Evolutionary conservation across 1,140 invertebrate genomes (phyloP).

Genomic region (Procambarus virginalis): DNA sequence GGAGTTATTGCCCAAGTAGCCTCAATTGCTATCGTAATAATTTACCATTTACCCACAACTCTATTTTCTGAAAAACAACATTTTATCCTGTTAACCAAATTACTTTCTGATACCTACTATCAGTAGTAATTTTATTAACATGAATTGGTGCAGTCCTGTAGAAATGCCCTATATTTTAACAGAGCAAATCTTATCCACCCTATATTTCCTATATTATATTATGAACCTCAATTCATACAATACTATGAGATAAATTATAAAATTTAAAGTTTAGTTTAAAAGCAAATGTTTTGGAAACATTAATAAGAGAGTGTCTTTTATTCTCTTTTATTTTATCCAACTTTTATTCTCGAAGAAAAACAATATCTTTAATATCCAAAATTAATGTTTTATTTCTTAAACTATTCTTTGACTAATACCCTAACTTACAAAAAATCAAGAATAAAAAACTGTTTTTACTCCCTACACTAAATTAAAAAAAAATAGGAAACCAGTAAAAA

Average conservation of each 20-base stretch:
- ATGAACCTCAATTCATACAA: not conserved
- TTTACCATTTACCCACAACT: not conserved
- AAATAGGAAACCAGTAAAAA: no score
- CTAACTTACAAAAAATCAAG: no score
- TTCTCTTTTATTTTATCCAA: no score
- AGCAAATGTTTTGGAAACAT: not conserved
- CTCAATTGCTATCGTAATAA: not conserved
- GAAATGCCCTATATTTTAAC: slow-evolving; percentile 77
- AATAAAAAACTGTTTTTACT: no score
- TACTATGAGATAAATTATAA: not conserved
- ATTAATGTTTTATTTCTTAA: no score
- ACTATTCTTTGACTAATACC: no score
- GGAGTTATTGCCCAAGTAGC: not conserved
- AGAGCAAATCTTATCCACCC: not conserved
- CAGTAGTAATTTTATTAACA: slow-evolving; percentile 78
- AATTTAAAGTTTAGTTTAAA: not conserved
- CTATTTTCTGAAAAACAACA: not conserved
- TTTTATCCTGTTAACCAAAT: slow-evolving; percentile 3
- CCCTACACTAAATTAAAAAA: no score
- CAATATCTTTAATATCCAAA: no score
- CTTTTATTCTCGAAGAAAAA: no score
- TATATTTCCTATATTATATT: not conserved
- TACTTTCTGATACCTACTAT: slow-evolving; percentile 73
- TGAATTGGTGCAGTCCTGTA: slow-evolving; percentile 80
- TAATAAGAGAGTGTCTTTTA: no score